phyloP scores from a whole-genome alignment of 2,113 vertebrate genomes.

The Odobenus rosmarus region DNA sequence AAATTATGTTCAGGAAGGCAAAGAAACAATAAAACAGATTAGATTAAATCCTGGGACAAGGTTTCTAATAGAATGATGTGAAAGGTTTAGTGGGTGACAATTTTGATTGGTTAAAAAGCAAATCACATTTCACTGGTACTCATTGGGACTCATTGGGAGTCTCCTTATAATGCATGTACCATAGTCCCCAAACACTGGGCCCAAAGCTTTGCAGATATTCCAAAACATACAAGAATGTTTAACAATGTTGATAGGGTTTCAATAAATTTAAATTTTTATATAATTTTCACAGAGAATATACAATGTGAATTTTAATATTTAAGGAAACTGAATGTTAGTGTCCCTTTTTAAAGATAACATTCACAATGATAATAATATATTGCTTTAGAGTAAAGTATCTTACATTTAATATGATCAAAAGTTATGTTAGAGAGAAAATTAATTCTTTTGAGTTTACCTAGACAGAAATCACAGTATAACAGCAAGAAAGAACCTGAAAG shows the following conservation, averaged over 20 bases:
- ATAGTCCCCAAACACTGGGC: neutral
- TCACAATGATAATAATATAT: neutral
- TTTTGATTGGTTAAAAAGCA: neutral
- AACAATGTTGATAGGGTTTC: neutral
- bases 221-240: neutral
- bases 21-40: conserved; percentile 29
- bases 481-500: neutral
- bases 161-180: neutral
- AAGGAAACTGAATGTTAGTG: neutral
- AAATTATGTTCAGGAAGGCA: neutral
- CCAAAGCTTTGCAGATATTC: neutral
- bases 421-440: neutral
- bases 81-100: neutral
- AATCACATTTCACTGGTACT: neutral
- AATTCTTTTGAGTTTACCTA: neutral
- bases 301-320: neutral
- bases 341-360: neutral
- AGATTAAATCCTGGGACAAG: conserved; percentile 45
- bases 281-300: neutral
- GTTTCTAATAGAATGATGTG: neutral
- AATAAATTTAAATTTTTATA: neutral
- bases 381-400: neutral
- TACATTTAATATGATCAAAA: neutral
- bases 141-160: neutral
- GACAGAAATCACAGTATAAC: neutral